phyloP scores from a whole-genome alignment of 2,113 vertebrate species.

The Triplophysa dalaica region DNA sequence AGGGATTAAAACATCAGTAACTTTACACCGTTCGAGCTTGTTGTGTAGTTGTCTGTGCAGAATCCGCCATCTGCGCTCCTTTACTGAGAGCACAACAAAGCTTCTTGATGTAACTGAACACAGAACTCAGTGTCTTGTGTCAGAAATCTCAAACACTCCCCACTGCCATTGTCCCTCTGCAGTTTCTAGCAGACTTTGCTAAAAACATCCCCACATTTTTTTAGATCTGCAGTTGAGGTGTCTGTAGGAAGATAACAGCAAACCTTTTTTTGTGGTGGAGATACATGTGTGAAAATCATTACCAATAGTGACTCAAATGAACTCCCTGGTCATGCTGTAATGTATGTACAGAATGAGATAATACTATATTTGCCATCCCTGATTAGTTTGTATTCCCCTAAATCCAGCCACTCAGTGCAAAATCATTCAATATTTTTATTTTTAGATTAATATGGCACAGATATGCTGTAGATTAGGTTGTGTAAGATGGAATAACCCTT shows the following conservation, averaged over 20 bases:
- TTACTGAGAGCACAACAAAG: not conserved
- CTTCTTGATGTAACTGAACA: not conserved
- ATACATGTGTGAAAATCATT: not conserved
- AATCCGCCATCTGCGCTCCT: not conserved
- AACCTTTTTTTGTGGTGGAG: not conserved
- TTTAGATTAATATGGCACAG: not conserved
- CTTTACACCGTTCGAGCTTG: not conserved
- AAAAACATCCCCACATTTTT: not conserved
- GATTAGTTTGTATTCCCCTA: not conserved
- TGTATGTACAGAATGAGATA: no score
- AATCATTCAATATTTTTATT: not conserved
- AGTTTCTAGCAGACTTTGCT: not conserved
- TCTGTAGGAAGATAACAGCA: not conserved
- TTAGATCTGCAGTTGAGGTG: slow-evolving; percentile 1
- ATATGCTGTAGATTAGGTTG: no score
- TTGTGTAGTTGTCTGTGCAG: not conserved
- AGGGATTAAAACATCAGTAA: not conserved
- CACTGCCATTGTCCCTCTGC: not conserved
- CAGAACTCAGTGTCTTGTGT: not conserved
- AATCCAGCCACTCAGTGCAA: not conserved
- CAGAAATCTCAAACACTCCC: not conserved
- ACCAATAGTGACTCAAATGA: not conserved
- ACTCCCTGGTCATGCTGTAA: no score
- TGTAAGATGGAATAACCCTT: not conserved
- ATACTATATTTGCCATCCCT: not conserved